A percentile compares a stretch with the other conserved stretches of the same genome.
phyloP scores from a whole-genome alignment of 2,888 invertebrate genomes.

The Entomobrya multifasciata region DNA sequence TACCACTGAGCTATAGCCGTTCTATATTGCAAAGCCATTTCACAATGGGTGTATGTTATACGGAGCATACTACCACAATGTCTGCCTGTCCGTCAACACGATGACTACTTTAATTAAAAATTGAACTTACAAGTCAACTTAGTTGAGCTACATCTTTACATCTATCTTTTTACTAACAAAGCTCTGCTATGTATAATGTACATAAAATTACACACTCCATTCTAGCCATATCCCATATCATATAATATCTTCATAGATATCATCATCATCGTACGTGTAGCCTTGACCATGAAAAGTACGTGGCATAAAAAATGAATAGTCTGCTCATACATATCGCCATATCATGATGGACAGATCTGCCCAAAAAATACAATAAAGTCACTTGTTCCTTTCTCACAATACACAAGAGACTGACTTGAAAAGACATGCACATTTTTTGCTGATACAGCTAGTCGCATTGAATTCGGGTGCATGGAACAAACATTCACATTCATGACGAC shows the following conservation, averaged over 20 bases:
- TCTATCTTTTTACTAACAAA: too few relatives aligned
- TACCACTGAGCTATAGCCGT: too few relatives aligned
- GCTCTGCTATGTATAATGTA: not conserved
- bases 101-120: too few relatives aligned
- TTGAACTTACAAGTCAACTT: too few relatives aligned
- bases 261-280: not conserved
- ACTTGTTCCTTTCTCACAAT: not conserved
- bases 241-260: not conserved
- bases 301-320: slow-evolving; percentile 19
- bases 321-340: slow-evolving; percentile 2
- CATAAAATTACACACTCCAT: slow-evolving; percentile 30
- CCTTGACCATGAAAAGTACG: slow-evolving; percentile 55
- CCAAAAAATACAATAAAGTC: not conserved
- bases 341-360: slow-evolving; percentile 2
- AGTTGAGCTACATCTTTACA: too few relatives aligned
- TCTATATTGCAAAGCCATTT: too few relatives aligned
- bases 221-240: too few relatives aligned
- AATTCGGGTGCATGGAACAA: not conserved
- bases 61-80: too few relatives aligned
- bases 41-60: too few relatives aligned
- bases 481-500: slow-evolving; percentile 14
- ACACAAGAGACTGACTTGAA: not conserved
- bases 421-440: slow-evolving; percentile 23
- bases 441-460: slow-evolving; percentile 14
- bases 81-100: too few relatives aligned